A percentile compares a stretch with the other conserved stretches of the same genome.
Conservation (phyloP, 2,113 vertebrate species). For the Lycaon pictus region DNA sequence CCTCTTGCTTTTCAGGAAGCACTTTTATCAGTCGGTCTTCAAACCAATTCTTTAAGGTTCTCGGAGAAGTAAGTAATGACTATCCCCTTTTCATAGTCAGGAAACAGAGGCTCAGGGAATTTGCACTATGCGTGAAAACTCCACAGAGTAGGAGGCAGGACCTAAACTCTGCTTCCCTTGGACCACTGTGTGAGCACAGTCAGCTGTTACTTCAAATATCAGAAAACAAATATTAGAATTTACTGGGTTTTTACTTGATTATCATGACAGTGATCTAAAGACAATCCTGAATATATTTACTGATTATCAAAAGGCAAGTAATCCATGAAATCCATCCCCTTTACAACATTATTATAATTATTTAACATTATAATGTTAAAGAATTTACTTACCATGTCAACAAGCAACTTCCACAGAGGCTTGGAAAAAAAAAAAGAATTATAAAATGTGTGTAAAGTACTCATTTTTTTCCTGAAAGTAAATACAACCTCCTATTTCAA, state of each 20-base stretch:
- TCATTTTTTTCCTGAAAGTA: not conserved
- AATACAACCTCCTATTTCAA: not conserved
- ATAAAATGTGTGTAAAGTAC: not conserved
- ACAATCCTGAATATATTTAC: not conserved
- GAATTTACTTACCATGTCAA: conserved; percentile 88
- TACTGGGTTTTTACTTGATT: not conserved
- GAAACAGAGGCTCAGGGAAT: not conserved
- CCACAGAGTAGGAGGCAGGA: accelerated
- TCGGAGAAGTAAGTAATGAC: not conserved
- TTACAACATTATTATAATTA: not conserved
- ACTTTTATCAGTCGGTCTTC: not conserved
- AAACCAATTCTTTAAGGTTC: not conserved
- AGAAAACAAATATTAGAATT: not conserved
- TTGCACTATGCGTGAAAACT: not conserved
- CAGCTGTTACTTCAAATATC: not conserved
- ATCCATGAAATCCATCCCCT: not conserved
- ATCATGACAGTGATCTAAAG: not conserved
- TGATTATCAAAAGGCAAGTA: conserved; percentile 9
- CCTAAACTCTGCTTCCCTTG: not conserved
- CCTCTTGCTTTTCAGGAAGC: not conserved
- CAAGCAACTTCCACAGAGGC: conserved; percentile 92
- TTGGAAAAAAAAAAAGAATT: conserved; percentile 73
- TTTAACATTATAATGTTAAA: not conserved
- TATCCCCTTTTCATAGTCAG: not conserved
- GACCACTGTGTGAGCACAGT: not conserved